A percentile compares a stretch with the other conserved stretches of the same genome.
Conservation (phyloP, 2,888 invertebrate genomes). For the Lepidochrysops patricia region DNA sequence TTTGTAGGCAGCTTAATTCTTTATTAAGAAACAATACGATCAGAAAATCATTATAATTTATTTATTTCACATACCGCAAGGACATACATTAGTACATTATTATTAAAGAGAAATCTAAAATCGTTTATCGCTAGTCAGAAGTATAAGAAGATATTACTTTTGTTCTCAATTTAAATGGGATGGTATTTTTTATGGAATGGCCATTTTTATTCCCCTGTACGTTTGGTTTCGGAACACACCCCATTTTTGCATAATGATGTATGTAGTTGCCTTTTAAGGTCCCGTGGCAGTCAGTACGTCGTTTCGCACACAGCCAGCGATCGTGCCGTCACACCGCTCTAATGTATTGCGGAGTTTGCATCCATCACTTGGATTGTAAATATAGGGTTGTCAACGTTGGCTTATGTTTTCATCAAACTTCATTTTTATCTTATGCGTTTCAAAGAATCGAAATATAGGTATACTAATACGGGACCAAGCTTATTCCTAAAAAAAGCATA, state of each 20-base stretch:
- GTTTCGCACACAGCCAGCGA: constrained; percentile 44
- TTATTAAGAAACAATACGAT: too few species aligned
- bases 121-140: too few species aligned
- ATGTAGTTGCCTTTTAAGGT: constrained; percentile 9
- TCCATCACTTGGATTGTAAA: constrained; percentile 36
- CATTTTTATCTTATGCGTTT: background rate
- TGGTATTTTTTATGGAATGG: background rate
- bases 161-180: background rate
- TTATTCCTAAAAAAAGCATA: background rate
- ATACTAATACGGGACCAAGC: too few species aligned
- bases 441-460: too few species aligned
- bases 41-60: too few species aligned
- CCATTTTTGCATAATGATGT: background rate
- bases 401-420: too few species aligned
- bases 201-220: background rate
- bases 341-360: constrained; percentile 43
- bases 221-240: background rate
- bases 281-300: constrained; percentile 17
- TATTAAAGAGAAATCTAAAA: background rate
- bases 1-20: too few species aligned
- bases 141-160: too few species aligned
- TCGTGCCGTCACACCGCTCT: constrained; percentile 37
- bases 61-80: too few species aligned
- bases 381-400: constrained; percentile 18
- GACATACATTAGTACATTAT: background rate